Base-by-base conservation (phyloP, 2,888 invertebrate species). In the Scaptomyza parva region DNA sequence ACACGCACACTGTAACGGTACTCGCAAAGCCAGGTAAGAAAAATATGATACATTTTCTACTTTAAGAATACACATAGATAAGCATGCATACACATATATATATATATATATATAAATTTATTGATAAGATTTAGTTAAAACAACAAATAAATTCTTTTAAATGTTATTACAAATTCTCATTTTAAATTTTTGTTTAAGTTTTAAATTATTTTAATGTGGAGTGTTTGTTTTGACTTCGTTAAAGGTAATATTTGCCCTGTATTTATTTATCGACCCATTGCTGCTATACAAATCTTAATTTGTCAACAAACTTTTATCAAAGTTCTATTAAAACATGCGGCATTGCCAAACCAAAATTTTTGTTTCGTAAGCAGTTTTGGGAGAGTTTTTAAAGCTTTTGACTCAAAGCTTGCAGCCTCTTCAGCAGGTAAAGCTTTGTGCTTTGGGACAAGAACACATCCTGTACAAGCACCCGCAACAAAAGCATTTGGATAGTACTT, bases 21-120 rank as follows among this genome's bases (percentile, higher is more conserved):
- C 14, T 53, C 30, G 37, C 76, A 80, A 78, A 78, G 78, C 69
- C 76, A 72, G 69, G 64, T 62, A 57, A 22, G 51, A 30, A 66
- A 64, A 18, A 7, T n/a, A 14, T 18, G 0, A 3, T 12, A 8
- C 6, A 24, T 28, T 28, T n/a, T 22, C 24, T 24, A 24, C 8
- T 5, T 24, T 24, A n/a, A n/a, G n/a, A n/a, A n/a, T n/a, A n/a
- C n/a, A n/a, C n/a, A n/a, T n/a, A n/a, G n/a, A n/a, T n/a, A n/a
- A n/a, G n/a, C n/a, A n/a, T n/a, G n/a, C n/a, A n/a, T n/a, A n/a
- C n/a, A n/a, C n/a, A n/a, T n/a, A n/a, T n/a, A n/a, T n/a, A n/a
- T n/a, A n/a, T n/a, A n/a, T n/a, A n/a, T n/a, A n/a, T n/a, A n/a
- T n/a, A n/a, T n/a, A n/a, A n/a, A n/a, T n/a, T n/a, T n/a, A 24